These are phyloP conservation scores for Halcyon senegalensis DNA, from an alignment of 2,113 vertebrate species.

Conservation along the genomic window DNA sequence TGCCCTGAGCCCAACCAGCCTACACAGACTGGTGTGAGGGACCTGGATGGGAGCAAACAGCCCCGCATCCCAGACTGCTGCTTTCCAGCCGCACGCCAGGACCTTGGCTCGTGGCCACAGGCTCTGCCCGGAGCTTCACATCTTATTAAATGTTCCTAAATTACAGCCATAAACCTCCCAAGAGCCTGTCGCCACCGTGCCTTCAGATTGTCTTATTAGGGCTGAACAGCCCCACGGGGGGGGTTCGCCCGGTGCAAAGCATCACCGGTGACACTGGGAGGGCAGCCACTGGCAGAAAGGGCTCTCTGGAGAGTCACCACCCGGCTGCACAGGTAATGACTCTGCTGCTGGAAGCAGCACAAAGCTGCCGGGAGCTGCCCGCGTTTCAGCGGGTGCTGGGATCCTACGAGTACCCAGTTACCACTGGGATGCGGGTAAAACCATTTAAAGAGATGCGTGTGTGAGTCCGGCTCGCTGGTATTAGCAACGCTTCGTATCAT, in stretches of 20 bases:
- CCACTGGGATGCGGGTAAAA: not conserved
- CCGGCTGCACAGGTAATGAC: not conserved
- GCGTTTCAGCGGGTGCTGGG: not conserved
- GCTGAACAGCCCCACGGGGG: fast-evolving
- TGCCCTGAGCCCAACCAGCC: not conserved
- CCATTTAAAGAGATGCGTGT: not conserved
- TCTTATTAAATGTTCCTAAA: not conserved
- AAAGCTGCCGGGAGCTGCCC: not conserved
- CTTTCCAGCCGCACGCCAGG: not conserved
- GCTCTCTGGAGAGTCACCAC: not conserved
- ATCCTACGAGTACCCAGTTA: not conserved
- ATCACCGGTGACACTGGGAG: fast-evolving
- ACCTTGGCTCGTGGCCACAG: fast-evolving
- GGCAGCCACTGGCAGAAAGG: not conserved
- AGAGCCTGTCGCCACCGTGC: fast-evolving
- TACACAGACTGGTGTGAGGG: fast-evolving
- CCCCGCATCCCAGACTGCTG: fast-evolving
- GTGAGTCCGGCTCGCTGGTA: not conserved
- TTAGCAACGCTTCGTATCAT: not conserved
- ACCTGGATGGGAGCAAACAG: not conserved
- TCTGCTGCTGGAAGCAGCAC: not conserved
- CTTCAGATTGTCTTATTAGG: not conserved
- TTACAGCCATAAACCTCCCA: not conserved
- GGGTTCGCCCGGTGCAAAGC: not conserved
- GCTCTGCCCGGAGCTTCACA: not conserved